Percentiles rank a stretch among this genome's conserved stretches.
These are phyloP conservation scores for Epizoanthus fatuus DNA, from an alignment of 92 coral and sea anemone genomes.

Conservation along the genomic window DNA sequence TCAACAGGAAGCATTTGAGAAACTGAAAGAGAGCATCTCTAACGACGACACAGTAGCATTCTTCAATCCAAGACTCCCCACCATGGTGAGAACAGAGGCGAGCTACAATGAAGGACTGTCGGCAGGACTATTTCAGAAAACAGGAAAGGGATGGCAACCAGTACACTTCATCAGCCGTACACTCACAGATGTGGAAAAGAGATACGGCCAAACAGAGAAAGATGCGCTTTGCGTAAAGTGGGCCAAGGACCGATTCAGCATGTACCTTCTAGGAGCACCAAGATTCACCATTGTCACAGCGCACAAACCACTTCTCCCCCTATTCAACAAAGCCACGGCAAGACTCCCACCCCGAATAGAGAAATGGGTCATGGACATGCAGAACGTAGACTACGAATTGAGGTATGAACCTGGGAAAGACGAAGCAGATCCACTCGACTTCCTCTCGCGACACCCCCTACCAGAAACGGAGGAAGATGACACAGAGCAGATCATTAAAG, in stretches of 20 bases:
- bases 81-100: slow-evolving; percentile 62
- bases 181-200: slow-evolving; percentile 57
- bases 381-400: slow-evolving; percentile 48
- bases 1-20: slow-evolving; percentile 15
- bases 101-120: neutral
- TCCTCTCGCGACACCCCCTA: slow-evolving; percentile 48
- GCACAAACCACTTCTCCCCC: no score
- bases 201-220: slow-evolving; percentile 73
- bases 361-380: slow-evolving; percentile 78
- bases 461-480: no score
- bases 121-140: slow-evolving; percentile 60
- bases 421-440: no score
- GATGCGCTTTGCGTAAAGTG: slow-evolving; percentile 69
- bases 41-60: slow-evolving; percentile 50
- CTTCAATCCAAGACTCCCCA: slow-evolving; percentile 12
- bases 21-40: slow-evolving; percentile 58
- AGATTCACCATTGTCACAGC: no score
- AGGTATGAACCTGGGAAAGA: slow-evolving; percentile 61
- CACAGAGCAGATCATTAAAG: no score
- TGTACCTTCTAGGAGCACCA: no score
- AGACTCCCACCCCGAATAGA: neutral
- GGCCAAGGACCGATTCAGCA: slow-evolving; percentile 38
- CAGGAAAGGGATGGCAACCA: slow-evolving; percentile 49
- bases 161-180: slow-evolving; percentile 78
- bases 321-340: no score